Evolutionary conservation across 2,797 vertebrate species (phyloP), one percentile per base, ranked within the genome.

Genomic region (Myoxocephalus aenaeus): DNA sequence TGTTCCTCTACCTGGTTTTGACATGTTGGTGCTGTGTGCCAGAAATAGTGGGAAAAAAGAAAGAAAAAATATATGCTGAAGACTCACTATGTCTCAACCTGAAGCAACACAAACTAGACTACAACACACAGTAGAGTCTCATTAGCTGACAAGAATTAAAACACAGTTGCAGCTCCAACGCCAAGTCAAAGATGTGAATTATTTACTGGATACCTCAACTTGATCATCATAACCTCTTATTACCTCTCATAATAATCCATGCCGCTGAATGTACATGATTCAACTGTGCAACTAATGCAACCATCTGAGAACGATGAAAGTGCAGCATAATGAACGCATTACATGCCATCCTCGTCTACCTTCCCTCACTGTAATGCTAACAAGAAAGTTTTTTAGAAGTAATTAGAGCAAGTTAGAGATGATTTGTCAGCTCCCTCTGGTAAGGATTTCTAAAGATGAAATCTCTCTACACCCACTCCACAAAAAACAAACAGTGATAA

Each of bases 401-500:
- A 91, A 93, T 93, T 90, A 92, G 86, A 91, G 70, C 74, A 85
- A 89, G 88, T 89, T 77, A 79, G 87, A 93, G 89, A 92, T 66
- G 87, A 90, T 90, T 90, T 87, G 83, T 86, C 84, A 61, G 83
- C 76, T 93, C 92, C 87, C 87, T 87, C 51, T 76, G 91, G 87
- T 87, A 87, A 91, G 90, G 90, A 92, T 94, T 93, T 93, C 76
- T 74, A 86, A 79, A 89, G 91, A 93, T 91, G 83, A 93, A 93
- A 93, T 93, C 92, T 90, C 86, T 89, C 87, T 87, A 90, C 91
- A 92, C 88, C 86, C 87, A 88, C 85, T 91, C 88, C 80, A 92
- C 80, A 91, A 92, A 93, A 92, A 87, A 91, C 91, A 91, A 92
- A 90, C 90, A 88, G 86, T 64, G 87, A 93, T 93, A 82, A 93